Percentiles rank a stretch among this genome's conserved stretches.
phyloP scores from a whole-genome alignment of 2,888 invertebrate genomes.

The Magallana nippona region DNA sequence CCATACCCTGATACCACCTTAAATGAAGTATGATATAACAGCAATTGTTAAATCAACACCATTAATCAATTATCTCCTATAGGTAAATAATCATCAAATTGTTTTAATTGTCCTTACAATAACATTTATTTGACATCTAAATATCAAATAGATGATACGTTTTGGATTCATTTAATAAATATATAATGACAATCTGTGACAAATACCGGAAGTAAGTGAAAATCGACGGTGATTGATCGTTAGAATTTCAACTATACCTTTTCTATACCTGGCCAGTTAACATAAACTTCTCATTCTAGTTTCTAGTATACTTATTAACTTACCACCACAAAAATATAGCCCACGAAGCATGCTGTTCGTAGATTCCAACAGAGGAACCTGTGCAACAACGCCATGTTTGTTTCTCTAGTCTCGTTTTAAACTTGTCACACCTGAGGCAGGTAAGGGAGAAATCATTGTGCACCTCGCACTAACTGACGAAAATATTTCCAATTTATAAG shows the following conservation, averaged over 20 bases:
- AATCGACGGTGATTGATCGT: not conserved
- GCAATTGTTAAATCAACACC: too few relatives aligned
- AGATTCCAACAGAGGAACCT: slow-evolving; percentile 72
- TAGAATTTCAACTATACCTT: not conserved
- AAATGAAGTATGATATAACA: too few relatives aligned
- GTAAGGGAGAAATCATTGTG: not conserved
- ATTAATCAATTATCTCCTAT: too few relatives aligned
- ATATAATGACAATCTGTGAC: not conserved
- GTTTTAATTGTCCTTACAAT: too few relatives aligned
- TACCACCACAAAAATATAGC: slow-evolving; percentile 65
- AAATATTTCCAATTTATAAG: not conserved
- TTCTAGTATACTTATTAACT: slow-evolving; percentile 46
- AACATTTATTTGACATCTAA: too few relatives aligned
- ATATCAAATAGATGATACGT: too few relatives aligned
- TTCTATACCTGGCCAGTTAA: too few relatives aligned
- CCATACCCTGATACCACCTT: too few relatives aligned
- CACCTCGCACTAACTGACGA: not conserved
- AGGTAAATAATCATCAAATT: too few relatives aligned
- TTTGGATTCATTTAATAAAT: too few relatives aligned
- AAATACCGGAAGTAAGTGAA: slow-evolving; percentile 23
- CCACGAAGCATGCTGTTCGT: slow-evolving; percentile 66
- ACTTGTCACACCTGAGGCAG: slow-evolving; percentile 45
- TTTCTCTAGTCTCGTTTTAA: slow-evolving; percentile 39
- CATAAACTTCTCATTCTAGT: not conserved
- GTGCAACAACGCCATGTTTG: slow-evolving; percentile 71